Conservation (phyloP, 2,113 vertebrate species). For the Larimichthys polyactis region DNA sequence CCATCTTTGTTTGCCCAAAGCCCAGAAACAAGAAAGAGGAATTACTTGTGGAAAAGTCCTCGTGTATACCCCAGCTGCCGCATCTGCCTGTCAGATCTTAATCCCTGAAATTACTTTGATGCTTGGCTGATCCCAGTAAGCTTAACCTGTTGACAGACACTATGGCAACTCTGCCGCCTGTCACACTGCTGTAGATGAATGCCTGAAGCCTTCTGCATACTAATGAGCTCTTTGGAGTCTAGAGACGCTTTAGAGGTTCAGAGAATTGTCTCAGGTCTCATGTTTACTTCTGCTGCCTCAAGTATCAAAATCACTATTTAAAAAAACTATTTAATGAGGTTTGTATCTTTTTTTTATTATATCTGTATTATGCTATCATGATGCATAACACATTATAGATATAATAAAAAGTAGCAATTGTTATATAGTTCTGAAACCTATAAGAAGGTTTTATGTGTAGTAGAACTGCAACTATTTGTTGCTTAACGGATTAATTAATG, state of each 20-base stretch:
- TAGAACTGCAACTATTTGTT: no score
- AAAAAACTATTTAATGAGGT: no score
- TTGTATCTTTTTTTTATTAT: no score
- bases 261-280: background rate
- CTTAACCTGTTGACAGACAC: slow-evolving; percentile 64
- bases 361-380: no score
- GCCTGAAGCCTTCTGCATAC: slow-evolving; percentile 49
- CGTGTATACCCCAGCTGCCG: background rate
- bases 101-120: slow-evolving; percentile 66
- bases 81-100: slow-evolving; percentile 40
- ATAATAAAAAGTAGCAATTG: no score
- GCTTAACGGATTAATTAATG: no score
- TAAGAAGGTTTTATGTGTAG: no score
- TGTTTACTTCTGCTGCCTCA: background rate
- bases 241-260: slow-evolving; percentile 26
- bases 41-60: slow-evolving; percentile 34
- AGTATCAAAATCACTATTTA: background rate
- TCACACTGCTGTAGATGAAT: slow-evolving; percentile 48
- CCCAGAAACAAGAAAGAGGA: slow-evolving; percentile 27
- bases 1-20: slow-evolving; percentile 7
- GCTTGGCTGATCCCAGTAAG: slow-evolving; percentile 47
- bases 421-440: no score
- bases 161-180: slow-evolving; percentile 55
- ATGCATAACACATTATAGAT: no score
- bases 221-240: slow-evolving; percentile 33